Percentiles rank a stretch among this genome's conserved stretches.
phyloP scores from a whole-genome alignment of 2,888 invertebrate genomes.

The Phengaris alcon region DNA sequence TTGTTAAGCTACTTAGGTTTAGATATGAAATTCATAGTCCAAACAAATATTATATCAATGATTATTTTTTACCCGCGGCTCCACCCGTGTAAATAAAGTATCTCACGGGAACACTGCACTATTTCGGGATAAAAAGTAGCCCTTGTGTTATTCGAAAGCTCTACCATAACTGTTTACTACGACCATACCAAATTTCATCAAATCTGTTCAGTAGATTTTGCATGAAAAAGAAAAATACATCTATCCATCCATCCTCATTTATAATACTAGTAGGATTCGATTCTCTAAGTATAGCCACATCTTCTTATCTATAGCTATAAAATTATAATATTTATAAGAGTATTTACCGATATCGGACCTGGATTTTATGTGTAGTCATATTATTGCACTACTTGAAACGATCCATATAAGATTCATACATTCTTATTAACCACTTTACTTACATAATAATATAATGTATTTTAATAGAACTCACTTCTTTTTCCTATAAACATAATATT shows the following conservation, averaged over 20 bases:
- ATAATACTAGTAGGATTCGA: too few relatives aligned
- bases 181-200: too few relatives aligned
- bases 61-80: too few relatives aligned
- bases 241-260: too few relatives aligned
- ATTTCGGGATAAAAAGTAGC: too few relatives aligned
- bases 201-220: too few relatives aligned
- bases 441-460: neutral
- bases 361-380: neutral
- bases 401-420: slow-evolving; percentile 13
- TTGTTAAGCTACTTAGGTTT: neutral
- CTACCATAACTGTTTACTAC: too few relatives aligned
- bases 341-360: slow-evolving; percentile 33
- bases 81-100: too few relatives aligned
- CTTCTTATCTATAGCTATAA: slow-evolving; percentile 32
- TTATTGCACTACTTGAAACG: neutral
- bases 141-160: too few relatives aligned
- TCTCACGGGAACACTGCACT: too few relatives aligned
- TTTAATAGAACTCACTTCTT: neutral
- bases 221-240: too few relatives aligned
- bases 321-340: slow-evolving; percentile 35
- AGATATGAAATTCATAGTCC: neutral
- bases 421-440: neutral
- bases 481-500: neutral
- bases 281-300: slow-evolving; percentile 1
- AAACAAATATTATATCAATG: neutral